A percentile compares a stretch with the other conserved stretches of the same genome.
Evolutionary conservation across 2,888 invertebrate genomes (phyloP).

Genomic region (Meganola albula): DNA sequence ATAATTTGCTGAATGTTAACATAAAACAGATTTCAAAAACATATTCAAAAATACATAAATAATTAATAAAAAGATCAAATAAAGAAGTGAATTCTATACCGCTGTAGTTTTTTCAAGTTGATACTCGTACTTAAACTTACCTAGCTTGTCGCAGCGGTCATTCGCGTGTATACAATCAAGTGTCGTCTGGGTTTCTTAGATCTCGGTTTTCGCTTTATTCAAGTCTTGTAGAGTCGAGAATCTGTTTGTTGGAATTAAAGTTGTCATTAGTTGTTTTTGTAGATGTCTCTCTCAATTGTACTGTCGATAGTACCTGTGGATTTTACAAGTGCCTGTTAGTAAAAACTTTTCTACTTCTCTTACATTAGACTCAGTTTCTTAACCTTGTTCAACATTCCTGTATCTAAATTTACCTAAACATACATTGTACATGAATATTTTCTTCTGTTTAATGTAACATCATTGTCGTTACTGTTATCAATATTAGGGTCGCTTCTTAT

Average conservation of each 20-base stretch:
- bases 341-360: not conserved
- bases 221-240: constrained; percentile 32
- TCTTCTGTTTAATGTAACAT: too few relatives aligned
- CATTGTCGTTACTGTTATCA: too few relatives aligned
- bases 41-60: not conserved
- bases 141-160: constrained; percentile 33
- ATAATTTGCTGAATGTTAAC: not conserved
- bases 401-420: too few relatives aligned
- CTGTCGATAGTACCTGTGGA: constrained; percentile 23
- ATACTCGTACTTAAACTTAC: constrained; percentile 12
- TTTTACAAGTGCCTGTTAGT: constrained; percentile 22
- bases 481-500: too few relatives aligned
- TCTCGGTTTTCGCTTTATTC: constrained; percentile 36
- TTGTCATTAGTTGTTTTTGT: constrained; percentile 32
- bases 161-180: constrained; percentile 42
- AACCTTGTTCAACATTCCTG: too few relatives aligned
- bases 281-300: constrained; percentile 29
- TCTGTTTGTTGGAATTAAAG: constrained; percentile 30
- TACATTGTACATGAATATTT: too few relatives aligned
- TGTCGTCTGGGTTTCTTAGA: constrained; percentile 34
- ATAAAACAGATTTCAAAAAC: not conserved
- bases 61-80: too few relatives aligned
- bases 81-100: too few relatives aligned
- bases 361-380: not conserved
- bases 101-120: too few relatives aligned